These are phyloP conservation scores for Drosophila dives DNA, from an alignment of 2,888 invertebrate species.

Conservation along the genomic window DNA sequence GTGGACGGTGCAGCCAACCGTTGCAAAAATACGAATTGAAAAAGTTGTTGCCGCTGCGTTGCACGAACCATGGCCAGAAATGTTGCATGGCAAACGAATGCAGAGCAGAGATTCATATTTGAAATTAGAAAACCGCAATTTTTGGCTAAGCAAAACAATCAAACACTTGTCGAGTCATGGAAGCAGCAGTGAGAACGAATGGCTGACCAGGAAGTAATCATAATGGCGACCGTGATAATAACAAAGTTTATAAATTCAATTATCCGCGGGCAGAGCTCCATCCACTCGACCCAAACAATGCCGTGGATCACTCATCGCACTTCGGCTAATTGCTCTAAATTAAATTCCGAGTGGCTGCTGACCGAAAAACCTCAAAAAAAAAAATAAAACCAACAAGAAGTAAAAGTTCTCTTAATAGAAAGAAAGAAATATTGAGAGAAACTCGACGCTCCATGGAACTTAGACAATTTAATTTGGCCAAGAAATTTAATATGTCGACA, in stretches of 20 bases:
- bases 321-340: slow-evolving; percentile 58
- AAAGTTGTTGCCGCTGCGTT: slow-evolving; percentile 10
- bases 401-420: neutral
- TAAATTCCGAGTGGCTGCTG: slow-evolving; percentile 62
- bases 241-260: slow-evolving; percentile 58
- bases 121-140: slow-evolving; percentile 45
- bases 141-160: slow-evolving; percentile 38
- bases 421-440: slow-evolving; percentile 31
- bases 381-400: neutral
- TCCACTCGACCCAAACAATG: neutral
- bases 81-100: slow-evolving; percentile 17
- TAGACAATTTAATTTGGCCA: slow-evolving; percentile 46
- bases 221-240: slow-evolving; percentile 19
- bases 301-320: neutral
- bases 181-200: neutral
- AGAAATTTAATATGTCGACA: slow-evolving; percentile 16
- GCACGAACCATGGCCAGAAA: slow-evolving; percentile 25
- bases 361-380: slow-evolving; percentile 1
- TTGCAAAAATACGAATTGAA: slow-evolving; percentile 32
- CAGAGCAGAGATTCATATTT: slow-evolving; percentile 37
- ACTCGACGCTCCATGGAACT: slow-evolving; percentile 9
- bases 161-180: neutral
- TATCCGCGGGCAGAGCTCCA: slow-evolving; percentile 33
- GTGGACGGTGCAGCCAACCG: neutral
- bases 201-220: neutral